These are phyloP conservation scores for Oncorhynchus tshawytscha DNA, from an alignment of 2,113 vertebrate species.

Conservation along the genomic window DNA sequence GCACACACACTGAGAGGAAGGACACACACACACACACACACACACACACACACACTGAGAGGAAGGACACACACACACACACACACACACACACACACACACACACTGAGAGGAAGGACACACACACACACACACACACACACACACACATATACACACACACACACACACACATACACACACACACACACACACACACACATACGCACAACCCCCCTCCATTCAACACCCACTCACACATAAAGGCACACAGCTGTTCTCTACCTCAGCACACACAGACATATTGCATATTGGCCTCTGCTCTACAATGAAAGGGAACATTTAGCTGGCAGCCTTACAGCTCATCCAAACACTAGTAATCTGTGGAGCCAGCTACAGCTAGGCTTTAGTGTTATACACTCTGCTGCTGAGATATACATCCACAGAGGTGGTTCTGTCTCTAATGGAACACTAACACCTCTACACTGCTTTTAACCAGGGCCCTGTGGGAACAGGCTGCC, in stretches of 20 bases:
- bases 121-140: conserved; percentile 18
- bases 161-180: conserved; percentile 13
- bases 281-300: conserved; percentile 17
- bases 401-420: conserved; percentile 37
- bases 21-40: too few relatives aligned
- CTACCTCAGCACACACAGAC: conserved; percentile 8
- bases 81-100: too few relatives aligned
- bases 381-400: conserved; percentile 43
- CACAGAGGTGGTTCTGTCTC: conserved; percentile 25
- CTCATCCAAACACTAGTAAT: conserved; percentile 54
- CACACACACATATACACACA: conserved; percentile 17
- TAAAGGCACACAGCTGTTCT: conserved; percentile 38
- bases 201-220: conserved; percentile 26
- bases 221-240: conserved; percentile 32
- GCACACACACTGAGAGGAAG: conserved; percentile 1
- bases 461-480: too few relatives aligned
- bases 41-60: neutral
- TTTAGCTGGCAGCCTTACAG: conserved; percentile 44
- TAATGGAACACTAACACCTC: neutral
- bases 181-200: conserved; percentile 9
- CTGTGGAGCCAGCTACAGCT: conserved; percentile 2
- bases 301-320: conserved; percentile 36
- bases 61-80: too few relatives aligned
- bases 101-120: too few relatives aligned
- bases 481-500: neutral